A percentile compares a stretch with the other conserved stretches of the same genome.
These are phyloP conservation scores for Rhodophaea formosa DNA, from an alignment of 2,888 invertebrate genomes.

Conservation along the genomic window DNA sequence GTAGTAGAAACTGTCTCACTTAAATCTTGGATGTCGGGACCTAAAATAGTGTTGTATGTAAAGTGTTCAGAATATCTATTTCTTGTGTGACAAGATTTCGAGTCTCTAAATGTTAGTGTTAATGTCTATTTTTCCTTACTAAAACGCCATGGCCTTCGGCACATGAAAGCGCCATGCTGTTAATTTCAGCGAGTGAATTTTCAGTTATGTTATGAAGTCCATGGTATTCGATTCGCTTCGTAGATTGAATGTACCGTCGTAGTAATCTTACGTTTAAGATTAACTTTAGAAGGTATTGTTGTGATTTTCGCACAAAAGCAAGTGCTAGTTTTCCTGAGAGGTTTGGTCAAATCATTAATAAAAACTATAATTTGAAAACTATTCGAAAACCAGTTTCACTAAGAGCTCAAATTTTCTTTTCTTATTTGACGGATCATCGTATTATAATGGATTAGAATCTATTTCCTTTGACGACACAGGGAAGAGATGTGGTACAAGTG, in stretches of 20 bases:
- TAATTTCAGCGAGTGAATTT: conserved; percentile 21
- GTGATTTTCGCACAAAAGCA: conserved; percentile 26
- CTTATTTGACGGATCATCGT: too few species aligned
- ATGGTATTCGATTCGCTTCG: conserved; percentile 35
- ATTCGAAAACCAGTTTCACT: too few species aligned
- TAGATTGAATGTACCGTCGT: conserved; percentile 60
- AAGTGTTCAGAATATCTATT: conserved; percentile 36
- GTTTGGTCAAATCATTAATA: not conserved
- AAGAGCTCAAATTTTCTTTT: too few species aligned
- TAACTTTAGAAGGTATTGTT: conserved; percentile 67
- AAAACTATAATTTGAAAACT: not conserved
- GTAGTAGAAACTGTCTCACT: not conserved
- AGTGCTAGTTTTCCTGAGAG: not conserved
- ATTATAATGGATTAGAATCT: too few species aligned
- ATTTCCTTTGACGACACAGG: too few species aligned
- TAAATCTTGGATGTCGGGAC: not conserved
- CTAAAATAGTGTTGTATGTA: conserved; percentile 29
- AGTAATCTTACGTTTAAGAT: conserved; percentile 73
- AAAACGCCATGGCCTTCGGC: conserved; percentile 30
- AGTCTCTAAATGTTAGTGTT: conserved; percentile 27
- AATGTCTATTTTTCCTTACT: conserved; percentile 9
- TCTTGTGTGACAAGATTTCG: conserved; percentile 56
- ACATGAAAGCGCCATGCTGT: conserved; percentile 6
- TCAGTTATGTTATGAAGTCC: conserved; percentile 29
- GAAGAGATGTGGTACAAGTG: too few species aligned